Evolutionary conservation across 2,113 vertebrate species (phyloP).

Genomic region (Hippocampus abdominalis): DNA sequence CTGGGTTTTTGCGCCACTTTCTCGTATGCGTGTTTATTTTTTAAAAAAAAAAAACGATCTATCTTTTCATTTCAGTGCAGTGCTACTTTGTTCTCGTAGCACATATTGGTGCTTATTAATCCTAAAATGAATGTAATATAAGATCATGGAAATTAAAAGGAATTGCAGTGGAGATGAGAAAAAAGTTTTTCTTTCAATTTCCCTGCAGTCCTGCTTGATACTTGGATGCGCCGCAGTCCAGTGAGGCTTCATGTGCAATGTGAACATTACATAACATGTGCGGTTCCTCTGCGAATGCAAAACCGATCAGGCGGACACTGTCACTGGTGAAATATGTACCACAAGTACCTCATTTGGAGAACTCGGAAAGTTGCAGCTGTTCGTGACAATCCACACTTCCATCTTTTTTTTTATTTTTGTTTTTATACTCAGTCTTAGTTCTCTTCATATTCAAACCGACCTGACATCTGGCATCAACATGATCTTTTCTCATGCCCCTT

Average conservation of each 20-base stretch:
- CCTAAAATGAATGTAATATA: no score
- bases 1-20: no score
- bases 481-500: neutral
- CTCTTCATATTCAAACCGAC: neutral
- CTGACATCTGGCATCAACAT: neutral
- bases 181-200: neutral
- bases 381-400: constrained; percentile 19
- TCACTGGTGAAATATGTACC: constrained; percentile 9
- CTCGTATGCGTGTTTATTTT: no score
- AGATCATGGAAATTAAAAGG: no score
- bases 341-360: neutral
- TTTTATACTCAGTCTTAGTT: neutral
- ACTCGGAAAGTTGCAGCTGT: constrained; percentile 3
- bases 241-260: neutral
- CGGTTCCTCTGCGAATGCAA: neutral
- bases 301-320: neutral
- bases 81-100: no score
- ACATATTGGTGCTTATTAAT: no score
- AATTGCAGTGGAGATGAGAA: no score
- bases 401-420: constrained; percentile 14
- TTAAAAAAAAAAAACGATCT: no score
- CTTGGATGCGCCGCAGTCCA: neutral
- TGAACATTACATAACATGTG: neutral
- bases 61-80: no score
- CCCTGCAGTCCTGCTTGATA: neutral